phyloP scores from a whole-genome alignment of 2,113 vertebrate species.

The Tachysurus vachellii region DNA sequence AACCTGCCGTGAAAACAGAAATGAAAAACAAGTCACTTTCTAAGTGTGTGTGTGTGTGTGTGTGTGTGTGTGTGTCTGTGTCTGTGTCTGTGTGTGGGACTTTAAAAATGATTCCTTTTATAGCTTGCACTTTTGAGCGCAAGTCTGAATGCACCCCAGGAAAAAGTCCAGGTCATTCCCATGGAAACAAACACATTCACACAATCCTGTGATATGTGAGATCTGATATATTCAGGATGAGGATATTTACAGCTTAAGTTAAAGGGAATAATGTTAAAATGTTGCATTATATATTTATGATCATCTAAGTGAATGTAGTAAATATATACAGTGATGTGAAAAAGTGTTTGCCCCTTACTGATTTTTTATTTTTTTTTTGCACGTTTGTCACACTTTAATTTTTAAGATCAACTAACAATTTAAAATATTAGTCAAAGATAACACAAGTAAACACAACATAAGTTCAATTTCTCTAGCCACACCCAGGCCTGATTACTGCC shows the following conservation, averaged over 20 bases:
- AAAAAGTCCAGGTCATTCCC: not conserved
- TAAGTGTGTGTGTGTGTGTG: conserved; percentile 20
- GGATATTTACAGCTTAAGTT: not conserved
- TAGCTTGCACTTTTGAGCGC: not conserved
- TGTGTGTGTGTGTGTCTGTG: not conserved
- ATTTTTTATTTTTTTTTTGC: no score
- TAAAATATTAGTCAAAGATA: no score
- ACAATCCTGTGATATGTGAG: not conserved
- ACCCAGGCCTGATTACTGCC: no score
- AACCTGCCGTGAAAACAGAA: not conserved
- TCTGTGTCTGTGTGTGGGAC: not conserved
- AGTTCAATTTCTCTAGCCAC: no score
- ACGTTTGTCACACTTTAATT: no score
- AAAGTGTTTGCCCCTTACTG: no score
- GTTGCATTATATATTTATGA: not conserved
- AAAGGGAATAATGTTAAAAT: not conserved
- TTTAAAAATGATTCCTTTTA: conserved; percentile 17
- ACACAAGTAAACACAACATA: no score
- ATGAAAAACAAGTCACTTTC: not conserved
- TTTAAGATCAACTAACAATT: no score
- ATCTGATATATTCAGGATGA: not conserved
- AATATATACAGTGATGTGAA: not conserved
- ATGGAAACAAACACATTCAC: not conserved
- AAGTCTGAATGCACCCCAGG: not conserved
- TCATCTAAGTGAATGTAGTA: not conserved